Conservation (phyloP, 2,113 vertebrate species). For the Halcyon senegalensis region DNA sequence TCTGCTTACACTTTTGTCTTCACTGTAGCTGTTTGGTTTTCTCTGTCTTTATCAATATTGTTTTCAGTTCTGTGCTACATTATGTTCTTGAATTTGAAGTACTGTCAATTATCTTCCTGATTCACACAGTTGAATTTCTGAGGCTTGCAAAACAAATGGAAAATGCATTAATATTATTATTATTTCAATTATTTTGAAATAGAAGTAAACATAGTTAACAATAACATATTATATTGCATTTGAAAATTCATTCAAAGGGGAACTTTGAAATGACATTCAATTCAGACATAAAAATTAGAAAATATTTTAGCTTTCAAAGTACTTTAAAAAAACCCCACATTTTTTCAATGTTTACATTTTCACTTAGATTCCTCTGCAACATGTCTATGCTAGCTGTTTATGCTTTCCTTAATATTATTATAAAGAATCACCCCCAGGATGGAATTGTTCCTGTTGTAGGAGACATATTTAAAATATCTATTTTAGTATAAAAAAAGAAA, state of each 20-base stretch:
- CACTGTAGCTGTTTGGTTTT: background rate
- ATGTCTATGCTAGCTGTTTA: background rate
- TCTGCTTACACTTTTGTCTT: background rate
- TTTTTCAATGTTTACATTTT: background rate
- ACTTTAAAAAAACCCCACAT: background rate
- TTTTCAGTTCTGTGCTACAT: background rate
- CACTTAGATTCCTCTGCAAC: background rate
- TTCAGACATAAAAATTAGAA: background rate
- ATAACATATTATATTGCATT: background rate
- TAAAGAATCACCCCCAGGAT: background rate
- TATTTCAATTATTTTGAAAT: background rate
- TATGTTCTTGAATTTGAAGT: background rate
- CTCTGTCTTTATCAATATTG: background rate
- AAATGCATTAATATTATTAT: background rate
- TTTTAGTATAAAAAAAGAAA: background rate
- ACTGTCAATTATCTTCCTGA: background rate
- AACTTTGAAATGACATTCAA: background rate
- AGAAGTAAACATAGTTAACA: background rate
- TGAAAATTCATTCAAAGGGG: background rate
- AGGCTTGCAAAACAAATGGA: background rate
- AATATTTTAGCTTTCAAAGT: background rate
- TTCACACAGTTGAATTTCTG: background rate
- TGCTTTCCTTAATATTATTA: background rate
- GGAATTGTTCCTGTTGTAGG: background rate
- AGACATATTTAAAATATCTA: accelerated